These are phyloP conservation scores for Rhinoptilus africanus DNA, from an alignment of 2,113 vertebrate species.

Conservation along the genomic window DNA sequence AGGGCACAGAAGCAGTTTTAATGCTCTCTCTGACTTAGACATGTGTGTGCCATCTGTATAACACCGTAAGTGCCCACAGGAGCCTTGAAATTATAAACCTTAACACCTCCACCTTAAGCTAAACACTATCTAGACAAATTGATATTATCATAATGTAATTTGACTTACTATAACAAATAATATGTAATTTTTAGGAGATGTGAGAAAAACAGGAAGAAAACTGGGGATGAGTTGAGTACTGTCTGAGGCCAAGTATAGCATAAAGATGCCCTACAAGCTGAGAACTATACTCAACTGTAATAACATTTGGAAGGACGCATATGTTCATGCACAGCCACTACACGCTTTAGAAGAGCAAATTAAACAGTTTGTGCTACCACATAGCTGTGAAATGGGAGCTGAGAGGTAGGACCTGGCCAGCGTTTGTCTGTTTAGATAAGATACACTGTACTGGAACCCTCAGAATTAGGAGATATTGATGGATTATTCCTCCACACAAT, in stretches of 20 bases:
- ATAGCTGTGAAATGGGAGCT: neutral
- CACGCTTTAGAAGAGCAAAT: neutral
- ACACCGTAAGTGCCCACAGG: neutral
- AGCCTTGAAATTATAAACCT: neutral
- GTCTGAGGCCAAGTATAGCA: neutral
- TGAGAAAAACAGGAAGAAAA: neutral
- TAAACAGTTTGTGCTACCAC: neutral
- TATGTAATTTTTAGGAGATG: neutral
- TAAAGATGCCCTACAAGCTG: neutral
- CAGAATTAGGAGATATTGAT: neutral
- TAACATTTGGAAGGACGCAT: neutral
- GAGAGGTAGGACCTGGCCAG: neutral
- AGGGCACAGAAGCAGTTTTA: neutral
- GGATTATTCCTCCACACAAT: neutral
- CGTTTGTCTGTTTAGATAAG: neutral
- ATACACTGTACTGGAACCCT: neutral
- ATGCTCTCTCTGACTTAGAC: neutral
- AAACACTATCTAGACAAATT: neutral
- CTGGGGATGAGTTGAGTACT: neutral
- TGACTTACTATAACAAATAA: neutral
- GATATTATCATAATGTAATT: neutral
- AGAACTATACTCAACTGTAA: neutral
- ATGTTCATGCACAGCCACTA: neutral
- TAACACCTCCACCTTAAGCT: neutral
- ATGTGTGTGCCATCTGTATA: accelerated